phyloP scores from a whole-genome alignment of 2,888 invertebrate genomes.

The Mantis religiosa region DNA sequence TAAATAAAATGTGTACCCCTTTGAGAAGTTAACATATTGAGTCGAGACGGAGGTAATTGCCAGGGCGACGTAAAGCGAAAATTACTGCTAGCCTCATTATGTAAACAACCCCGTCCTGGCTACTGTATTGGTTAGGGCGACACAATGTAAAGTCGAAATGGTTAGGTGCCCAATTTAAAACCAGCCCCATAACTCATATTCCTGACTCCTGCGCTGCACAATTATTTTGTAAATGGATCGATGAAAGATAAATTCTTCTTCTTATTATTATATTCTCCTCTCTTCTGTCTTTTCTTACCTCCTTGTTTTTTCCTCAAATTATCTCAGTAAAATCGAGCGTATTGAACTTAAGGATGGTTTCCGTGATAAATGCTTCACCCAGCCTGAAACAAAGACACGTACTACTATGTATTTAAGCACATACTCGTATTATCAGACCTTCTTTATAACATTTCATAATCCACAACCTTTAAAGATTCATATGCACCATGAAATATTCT shows the following conservation, averaged over 20 bases:
- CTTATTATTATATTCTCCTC: neutral
- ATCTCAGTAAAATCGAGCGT: neutral
- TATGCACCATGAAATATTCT: too few relatives aligned
- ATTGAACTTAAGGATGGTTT: neutral
- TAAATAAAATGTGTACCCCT: neutral
- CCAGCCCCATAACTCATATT: neutral
- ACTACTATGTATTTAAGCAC: too few relatives aligned
- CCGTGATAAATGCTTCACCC: neutral
- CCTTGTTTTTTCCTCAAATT: neutral
- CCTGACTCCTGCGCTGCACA: neutral
- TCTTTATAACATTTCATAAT: too few relatives aligned
- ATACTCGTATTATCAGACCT: too few relatives aligned
- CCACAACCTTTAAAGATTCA: too few relatives aligned
- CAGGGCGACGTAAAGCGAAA: neutral
- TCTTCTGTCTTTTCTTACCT: neutral
- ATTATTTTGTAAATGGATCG: neutral
- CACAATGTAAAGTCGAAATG: neutral
- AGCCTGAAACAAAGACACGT: too few relatives aligned
- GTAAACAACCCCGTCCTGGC: neutral
- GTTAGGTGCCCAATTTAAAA: neutral
- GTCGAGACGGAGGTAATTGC: neutral
- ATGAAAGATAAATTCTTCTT: neutral
- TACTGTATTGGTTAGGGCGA: neutral
- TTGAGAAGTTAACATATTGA: too few relatives aligned
- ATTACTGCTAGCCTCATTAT: neutral